phyloP scores from a whole-genome alignment of 2,888 invertebrate genomes.

The Synergus umbraculus region DNA sequence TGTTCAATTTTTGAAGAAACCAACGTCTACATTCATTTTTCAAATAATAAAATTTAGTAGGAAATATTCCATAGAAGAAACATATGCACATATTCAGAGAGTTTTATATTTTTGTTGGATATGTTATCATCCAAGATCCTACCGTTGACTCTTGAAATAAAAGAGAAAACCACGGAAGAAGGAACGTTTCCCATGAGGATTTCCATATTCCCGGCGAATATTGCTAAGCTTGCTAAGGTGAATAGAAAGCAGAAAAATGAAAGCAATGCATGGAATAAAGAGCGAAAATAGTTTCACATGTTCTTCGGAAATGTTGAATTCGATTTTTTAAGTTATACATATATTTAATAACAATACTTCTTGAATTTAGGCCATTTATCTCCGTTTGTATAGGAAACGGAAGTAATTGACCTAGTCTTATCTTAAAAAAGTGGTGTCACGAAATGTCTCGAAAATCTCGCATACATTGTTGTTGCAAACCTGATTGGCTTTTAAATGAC shows the following conservation, averaged over 20 bases:
- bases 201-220: slow-evolving; percentile 24
- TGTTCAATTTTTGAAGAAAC: no score
- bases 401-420: no score
- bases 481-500: no score
- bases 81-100: slow-evolving; percentile 3
- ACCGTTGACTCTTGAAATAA: slow-evolving; percentile 16
- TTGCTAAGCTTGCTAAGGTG: slow-evolving; percentile 23
- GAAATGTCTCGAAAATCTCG: no score
- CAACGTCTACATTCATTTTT: no score
- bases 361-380: no score
- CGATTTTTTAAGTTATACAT: neutral
- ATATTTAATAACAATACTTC: no score
- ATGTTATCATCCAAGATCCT: slow-evolving; percentile 10
- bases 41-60: neutral
- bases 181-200: slow-evolving; percentile 26
- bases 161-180: slow-evolving; percentile 14
- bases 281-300: neutral
- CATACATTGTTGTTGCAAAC: no score
- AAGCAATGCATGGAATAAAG: neutral
- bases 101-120: slow-evolving; percentile 1
- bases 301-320: neutral
- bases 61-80: neutral
- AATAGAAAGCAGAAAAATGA: slow-evolving; percentile 8
- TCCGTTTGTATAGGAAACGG: no score
- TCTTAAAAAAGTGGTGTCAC: no score